Conservation (phyloP, 2,888 invertebrate genomes). For the Coenonympha glycerion region DNA sequence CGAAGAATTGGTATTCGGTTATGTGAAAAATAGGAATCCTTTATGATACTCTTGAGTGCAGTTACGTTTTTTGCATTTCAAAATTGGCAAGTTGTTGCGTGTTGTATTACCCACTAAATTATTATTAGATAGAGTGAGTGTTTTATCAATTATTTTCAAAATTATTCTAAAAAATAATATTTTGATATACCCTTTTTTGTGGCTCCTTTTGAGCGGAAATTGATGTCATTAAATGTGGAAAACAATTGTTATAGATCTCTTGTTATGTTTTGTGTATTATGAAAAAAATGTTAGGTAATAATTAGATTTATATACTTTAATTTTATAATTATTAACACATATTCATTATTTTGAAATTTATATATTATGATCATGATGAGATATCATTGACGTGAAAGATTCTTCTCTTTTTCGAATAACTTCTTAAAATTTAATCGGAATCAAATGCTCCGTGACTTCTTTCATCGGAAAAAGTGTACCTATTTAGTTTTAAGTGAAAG, state of each 20-base stretch:
- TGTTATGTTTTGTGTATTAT: neutral
- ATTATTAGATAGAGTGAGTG: neutral
- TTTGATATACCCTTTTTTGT: slow-evolving; percentile 26
- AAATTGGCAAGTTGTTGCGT: neutral
- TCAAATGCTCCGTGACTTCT: too few relatives aligned
- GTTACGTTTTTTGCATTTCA: too few relatives aligned
- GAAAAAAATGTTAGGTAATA: neutral
- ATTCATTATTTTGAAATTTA: neutral
- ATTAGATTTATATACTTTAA: slow-evolving; percentile 2
- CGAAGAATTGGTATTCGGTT: too few relatives aligned
- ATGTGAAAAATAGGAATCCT: too few relatives aligned
- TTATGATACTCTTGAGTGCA: too few relatives aligned
- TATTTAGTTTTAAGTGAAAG: too few relatives aligned
- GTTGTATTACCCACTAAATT: neutral
- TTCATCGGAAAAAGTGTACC: too few relatives aligned
- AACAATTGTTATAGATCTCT: slow-evolving; percentile 6
- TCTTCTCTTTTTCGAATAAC: neutral
- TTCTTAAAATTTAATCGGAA: too few relatives aligned
- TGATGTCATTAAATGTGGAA: slow-evolving; percentile 3
- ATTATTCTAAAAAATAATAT: slow-evolving; percentile 20
- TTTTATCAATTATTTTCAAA: slow-evolving; percentile 7
- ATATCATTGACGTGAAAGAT: neutral
- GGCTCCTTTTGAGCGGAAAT: slow-evolving; percentile 10
- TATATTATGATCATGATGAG: neutral
- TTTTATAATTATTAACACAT: neutral